Percentiles rank a stretch among this genome's conserved stretches.
Evolutionary conservation across 2,888 invertebrate genomes (phyloP).

Genomic region (Tenthredo mesomela): DNA sequence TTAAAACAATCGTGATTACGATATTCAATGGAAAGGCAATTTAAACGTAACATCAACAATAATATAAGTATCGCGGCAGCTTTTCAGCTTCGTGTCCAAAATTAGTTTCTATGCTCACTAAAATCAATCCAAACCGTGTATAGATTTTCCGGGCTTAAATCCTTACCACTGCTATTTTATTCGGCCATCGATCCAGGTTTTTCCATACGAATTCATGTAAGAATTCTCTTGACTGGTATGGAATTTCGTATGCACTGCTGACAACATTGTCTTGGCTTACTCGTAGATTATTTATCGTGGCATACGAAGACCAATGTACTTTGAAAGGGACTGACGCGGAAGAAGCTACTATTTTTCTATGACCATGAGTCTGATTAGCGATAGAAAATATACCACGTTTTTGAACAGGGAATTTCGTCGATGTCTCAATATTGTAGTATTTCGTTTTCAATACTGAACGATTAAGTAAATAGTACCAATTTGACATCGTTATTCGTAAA

Average conservation of each 20-base stretch:
- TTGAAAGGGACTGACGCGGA: neutral
- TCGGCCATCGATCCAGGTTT: slow-evolving; percentile 83
- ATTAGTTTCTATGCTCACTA: neutral
- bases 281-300: slow-evolving; percentile 20
- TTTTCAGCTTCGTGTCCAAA: neutral
- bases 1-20: neutral
- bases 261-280: slow-evolving; percentile 37
- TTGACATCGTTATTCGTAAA: neutral
- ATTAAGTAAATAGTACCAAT: neutral
- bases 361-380: neutral
- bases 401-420: neutral
- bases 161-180: slow-evolving; percentile 81
- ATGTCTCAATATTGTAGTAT: neutral
- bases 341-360: neutral
- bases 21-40: neutral
- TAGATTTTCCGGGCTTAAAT: neutral
- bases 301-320: neutral
- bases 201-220: slow-evolving; percentile 82
- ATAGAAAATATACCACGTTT: slow-evolving; percentile 7
- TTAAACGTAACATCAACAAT: neutral
- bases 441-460: neutral
- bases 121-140: neutral
- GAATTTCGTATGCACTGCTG: slow-evolving; percentile 56
- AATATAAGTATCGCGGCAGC: neutral
- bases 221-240: slow-evolving; percentile 50